These are phyloP conservation scores for Diacarnus erythraeanus DNA, from an alignment of 37 sponge, comb jelly and placozoan species.

Conservation along the genomic window DNA sequence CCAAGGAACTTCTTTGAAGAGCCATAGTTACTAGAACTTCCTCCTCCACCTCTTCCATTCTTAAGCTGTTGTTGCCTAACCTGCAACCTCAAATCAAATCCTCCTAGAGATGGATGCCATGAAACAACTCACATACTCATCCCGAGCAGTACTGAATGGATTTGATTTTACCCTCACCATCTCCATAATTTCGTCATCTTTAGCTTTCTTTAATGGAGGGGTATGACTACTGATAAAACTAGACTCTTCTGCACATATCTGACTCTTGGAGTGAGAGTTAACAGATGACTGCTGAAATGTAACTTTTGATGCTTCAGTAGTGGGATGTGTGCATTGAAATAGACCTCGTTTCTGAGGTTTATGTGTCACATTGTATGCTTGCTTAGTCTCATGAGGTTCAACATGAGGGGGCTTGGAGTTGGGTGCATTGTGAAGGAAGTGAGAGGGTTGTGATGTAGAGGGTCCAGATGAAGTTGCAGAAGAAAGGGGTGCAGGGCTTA, in stretches of 20 bases:
- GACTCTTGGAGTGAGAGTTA: neutral
- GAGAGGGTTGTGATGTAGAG: neutral
- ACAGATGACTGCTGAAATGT: neutral
- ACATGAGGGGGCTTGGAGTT: neutral
- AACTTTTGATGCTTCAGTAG: neutral
- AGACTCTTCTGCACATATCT: neutral
- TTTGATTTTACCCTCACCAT: neutral
- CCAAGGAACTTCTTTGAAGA: slow-evolving; percentile 15
- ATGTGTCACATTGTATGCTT: neutral
- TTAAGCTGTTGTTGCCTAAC: neutral
- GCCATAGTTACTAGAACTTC: neutral
- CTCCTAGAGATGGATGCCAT: neutral
- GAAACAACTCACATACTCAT: slow-evolving; percentile 6
- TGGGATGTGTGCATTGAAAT: neutral
- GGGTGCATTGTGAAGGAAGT: neutral
- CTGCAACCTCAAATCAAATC: neutral
- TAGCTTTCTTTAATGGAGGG: neutral
- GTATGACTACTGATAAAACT: neutral
- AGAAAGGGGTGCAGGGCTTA: neutral
- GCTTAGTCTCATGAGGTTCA: neutral
- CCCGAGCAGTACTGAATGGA: neutral
- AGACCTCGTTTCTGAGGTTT: neutral
- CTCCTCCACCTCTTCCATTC: neutral
- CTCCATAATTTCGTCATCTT: neutral
- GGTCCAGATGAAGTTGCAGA: neutral